These are phyloP conservation scores for Hypocryptadius cinnamomeus DNA, from an alignment of 2,113 vertebrate species.

Conservation along the genomic window DNA sequence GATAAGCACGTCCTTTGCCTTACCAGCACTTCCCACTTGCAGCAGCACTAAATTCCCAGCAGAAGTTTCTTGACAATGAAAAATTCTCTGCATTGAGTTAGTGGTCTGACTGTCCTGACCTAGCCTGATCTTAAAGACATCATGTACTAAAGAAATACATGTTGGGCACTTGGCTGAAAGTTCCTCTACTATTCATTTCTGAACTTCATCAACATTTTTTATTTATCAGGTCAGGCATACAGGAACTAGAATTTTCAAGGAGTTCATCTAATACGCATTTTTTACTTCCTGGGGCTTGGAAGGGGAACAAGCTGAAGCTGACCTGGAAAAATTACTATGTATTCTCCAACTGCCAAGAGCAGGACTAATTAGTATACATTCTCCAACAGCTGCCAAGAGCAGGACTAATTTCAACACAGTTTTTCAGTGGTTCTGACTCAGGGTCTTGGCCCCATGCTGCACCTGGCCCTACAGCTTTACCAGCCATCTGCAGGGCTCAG, in stretches of 20 bases:
- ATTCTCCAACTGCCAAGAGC: not conserved
- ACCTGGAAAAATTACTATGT: not conserved
- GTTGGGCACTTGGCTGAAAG: not conserved
- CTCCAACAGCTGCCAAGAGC: not conserved
- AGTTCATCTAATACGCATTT: not conserved
- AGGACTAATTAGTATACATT: not conserved
- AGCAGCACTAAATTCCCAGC: not conserved
- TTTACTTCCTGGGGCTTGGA: not conserved
- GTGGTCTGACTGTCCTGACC: not conserved
- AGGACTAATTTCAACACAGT: not conserved
- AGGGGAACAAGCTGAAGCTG: not conserved
- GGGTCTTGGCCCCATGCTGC: not conserved
- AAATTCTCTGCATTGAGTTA: not conserved
- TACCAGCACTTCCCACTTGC: not conserved
- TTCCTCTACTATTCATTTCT: not conserved
- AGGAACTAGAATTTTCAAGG: not conserved
- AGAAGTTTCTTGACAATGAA: not conserved
- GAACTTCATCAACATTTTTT: not conserved
- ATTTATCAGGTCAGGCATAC: not conserved
- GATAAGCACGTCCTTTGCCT: not conserved
- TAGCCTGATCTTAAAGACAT: not conserved
- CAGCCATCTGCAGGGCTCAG: not conserved
- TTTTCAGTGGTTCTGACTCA: not conserved
- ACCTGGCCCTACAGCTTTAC: not conserved
- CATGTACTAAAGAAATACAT: not conserved